Evolutionary conservation across 2,113 vertebrate species (phyloP).

Genomic region (Petaurus breviceps): DNA sequence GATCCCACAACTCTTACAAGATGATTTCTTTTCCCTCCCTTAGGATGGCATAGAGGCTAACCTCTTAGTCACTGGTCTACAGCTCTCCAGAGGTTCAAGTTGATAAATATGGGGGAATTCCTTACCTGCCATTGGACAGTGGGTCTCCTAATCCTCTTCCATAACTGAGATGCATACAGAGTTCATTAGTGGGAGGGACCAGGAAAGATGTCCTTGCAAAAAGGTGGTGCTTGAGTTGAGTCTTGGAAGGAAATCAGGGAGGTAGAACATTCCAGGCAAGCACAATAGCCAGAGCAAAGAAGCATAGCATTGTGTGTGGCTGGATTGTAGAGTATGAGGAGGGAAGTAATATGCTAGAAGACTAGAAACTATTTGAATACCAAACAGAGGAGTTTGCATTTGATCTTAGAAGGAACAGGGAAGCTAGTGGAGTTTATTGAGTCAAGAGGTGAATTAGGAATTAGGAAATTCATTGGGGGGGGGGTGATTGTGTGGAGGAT

Average conservation of each 20-base stretch:
- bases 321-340: neutral
- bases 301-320: neutral
- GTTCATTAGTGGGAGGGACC: neutral
- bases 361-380: neutral
- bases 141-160: neutral
- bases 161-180: neutral
- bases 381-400: neutral
- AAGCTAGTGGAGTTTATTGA: neutral
- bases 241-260: neutral
- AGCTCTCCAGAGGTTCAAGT: neutral
- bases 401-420: neutral
- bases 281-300: neutral
- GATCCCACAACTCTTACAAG: neutral
- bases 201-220: neutral
- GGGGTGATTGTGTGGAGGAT: neutral
- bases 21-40: neutral
- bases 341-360: neutral
- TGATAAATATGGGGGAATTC: neutral
- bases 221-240: neutral
- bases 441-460: neutral
- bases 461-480: neutral
- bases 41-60: neutral
- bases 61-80: neutral
- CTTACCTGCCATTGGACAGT: neutral
- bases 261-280: neutral